Percentiles rank a stretch among this genome's conserved stretches.
These are phyloP conservation scores for Cataglyphis albicans DNA, from an alignment of 2,888 invertebrate genomes.

Conservation along the genomic window DNA sequence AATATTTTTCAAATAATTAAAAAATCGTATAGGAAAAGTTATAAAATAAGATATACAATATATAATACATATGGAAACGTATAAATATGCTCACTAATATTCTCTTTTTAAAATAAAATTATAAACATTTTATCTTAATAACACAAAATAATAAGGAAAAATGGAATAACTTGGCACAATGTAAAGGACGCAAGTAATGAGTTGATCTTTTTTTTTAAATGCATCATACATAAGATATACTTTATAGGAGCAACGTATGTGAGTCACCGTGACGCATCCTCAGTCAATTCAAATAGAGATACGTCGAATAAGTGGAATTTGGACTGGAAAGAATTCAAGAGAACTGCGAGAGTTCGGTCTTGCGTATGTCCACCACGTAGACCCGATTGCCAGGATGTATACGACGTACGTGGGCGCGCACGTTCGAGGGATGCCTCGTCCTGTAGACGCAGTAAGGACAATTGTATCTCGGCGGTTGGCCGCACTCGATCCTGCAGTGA, in stretches of 20 bases:
- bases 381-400: conserved; percentile 70
- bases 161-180: not conserved
- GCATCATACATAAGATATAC: not conserved
- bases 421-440: conserved; percentile 74
- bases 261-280: not conserved
- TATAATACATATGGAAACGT: not conserved
- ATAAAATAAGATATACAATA: not conserved
- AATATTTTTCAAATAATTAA: not conserved
- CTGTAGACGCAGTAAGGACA: conserved; percentile 78
- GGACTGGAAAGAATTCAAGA: not conserved
- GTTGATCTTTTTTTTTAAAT: not conserved
- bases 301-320: not conserved
- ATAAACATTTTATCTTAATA: not conserved
- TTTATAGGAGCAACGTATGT: not conserved
- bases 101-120: not conserved
- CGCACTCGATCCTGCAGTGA: conserved; percentile 79
- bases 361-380: conserved; percentile 71
- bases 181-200: not conserved
- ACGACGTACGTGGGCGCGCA: conserved; percentile 74
- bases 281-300: not conserved
- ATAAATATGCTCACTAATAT: not conserved
- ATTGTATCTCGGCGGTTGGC: conserved; percentile 78
- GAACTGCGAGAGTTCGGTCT: conserved; percentile 40
- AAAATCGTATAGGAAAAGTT: not conserved
- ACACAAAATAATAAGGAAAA: not conserved